Evolutionary conservation across 2,888 invertebrate species (phyloP).

Genomic region (Lomographa bimaculata): DNA sequence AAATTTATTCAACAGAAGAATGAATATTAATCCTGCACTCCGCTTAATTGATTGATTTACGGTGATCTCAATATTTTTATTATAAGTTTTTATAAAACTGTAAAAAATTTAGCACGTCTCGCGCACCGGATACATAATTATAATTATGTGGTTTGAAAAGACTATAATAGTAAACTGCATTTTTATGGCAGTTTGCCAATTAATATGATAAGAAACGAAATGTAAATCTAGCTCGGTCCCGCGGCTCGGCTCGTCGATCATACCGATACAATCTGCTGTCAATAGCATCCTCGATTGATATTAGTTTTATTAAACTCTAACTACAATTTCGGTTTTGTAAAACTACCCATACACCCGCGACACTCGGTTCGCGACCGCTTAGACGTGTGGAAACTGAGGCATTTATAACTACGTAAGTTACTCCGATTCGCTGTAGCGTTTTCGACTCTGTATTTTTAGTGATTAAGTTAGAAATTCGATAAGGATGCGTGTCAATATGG

Average conservation of each 20-base stretch:
- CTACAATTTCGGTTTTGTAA: slow-evolving; percentile 75
- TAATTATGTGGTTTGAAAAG: too few relatives aligned
- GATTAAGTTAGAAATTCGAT: slow-evolving; percentile 38
- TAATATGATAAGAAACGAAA: slow-evolving; percentile 11
- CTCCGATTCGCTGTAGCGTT: slow-evolving; percentile 12
- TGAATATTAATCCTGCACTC: slow-evolving; percentile 16
- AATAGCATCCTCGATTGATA: slow-evolving; percentile 72
- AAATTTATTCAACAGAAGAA: slow-evolving; percentile 13
- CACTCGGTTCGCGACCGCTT: slow-evolving; percentile 49
- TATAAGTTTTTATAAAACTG: slow-evolving; percentile 2
- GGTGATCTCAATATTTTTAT: slow-evolving; percentile 7
- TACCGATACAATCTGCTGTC: slow-evolving; percentile 51
- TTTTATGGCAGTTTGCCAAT: slow-evolving; percentile 6
- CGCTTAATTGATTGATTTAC: slow-evolving; percentile 27
- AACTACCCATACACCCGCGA: slow-evolving; percentile 72
- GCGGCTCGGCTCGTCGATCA: slow-evolving; percentile 41
- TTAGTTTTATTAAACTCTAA: slow-evolving; percentile 74
- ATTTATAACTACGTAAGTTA: slow-evolving; percentile 30
- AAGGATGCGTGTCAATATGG: slow-evolving; percentile 29
- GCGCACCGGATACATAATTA: background rate
- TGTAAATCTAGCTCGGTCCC: slow-evolving; percentile 20
- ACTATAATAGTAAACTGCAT: slow-evolving; percentile 3
- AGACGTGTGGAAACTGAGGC: slow-evolving; percentile 35
- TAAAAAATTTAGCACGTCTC: slow-evolving; percentile 18
- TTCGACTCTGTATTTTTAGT: slow-evolving; percentile 19